Evolutionary conservation across 2,888 invertebrate species (phyloP), one percentile per base, ranked within the genome.

Genomic region (Thereva nobilitata): DNA sequence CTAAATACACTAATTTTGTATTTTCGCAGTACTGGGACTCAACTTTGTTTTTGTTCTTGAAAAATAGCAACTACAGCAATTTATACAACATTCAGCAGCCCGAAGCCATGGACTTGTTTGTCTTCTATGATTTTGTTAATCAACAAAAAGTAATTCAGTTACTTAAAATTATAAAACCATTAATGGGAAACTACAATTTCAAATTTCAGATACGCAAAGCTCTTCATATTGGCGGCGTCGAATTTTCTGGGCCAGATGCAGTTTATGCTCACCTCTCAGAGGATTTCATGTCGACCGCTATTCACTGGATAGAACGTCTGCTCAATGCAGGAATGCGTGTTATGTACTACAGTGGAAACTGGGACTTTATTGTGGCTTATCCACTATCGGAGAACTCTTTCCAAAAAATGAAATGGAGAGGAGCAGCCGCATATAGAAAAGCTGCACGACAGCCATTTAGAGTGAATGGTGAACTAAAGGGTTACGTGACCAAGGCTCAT

Each of bases 321-420:
- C 72, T 86, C 9, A 84, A 86, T 69, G 82, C 84, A 79, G 84
- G 75, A 72, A 83, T 74, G 72, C 73, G 84, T 69, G 71, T 75
- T n/a, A 70, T 74, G 72, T 74, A 72, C 63, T 74, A 73, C 75
- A 85, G 84, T 72, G 85, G 85, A 8, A 84, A 85, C 70, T 76
- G 84, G 74, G 89, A 89, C 75, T 84, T 89, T 69, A 87, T 89
- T 54, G 86, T 88, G 9, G 87, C 87, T 0, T 86, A 86, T 71
- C 86, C 87, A 41, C 82, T 87, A 5, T 87, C 88, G 0, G 83
- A 86, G 67, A 84, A 84, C 69, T 82, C 83, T 70, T 75, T 84
- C 34, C 73, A 78, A 64, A 78, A 78, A 10, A 75, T 84, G 68
- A 72, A 77, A 34, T 85, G 84, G 84, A 74, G 72, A 34, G 84